Percentiles rank a stretch among this genome's conserved stretches.
These are phyloP conservation scores for Aphodius granarius DNA, from an alignment of 2,888 invertebrate species.

Conservation along the genomic window DNA sequence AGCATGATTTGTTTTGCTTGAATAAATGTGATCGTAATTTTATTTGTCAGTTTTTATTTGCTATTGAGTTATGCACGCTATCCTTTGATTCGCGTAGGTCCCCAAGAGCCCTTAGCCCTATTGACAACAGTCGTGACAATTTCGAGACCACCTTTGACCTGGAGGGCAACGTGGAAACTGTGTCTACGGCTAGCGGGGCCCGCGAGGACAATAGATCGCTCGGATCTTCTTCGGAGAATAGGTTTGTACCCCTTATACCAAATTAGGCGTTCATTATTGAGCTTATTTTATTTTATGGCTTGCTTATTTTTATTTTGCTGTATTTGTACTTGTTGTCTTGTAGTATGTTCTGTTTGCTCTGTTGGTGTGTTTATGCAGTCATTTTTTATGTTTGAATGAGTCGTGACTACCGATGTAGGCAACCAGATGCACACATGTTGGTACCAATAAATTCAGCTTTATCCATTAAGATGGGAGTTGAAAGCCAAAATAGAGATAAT, in stretches of 20 bases:
- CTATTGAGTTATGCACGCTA: conserved; percentile 28
- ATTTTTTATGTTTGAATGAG: too few species aligned
- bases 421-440: too few species aligned
- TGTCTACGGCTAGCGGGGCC: conserved; percentile 82
- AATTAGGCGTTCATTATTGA: not conserved
- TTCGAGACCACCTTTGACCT: conserved; percentile 87
- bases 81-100: conserved; percentile 40
- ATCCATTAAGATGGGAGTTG: too few species aligned
- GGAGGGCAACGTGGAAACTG: conserved; percentile 90
- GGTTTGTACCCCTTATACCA: conserved; percentile 58
- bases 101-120: conserved; percentile 52
- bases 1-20: conserved; percentile 21
- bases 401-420: too few species aligned
- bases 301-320: too few species aligned
- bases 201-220: conserved; percentile 63
- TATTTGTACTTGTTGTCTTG: too few species aligned
- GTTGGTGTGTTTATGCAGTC: too few species aligned
- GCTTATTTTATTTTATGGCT: too few species aligned
- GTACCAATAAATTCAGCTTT: too few species aligned
- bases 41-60: conserved; percentile 27
- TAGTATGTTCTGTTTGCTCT: too few species aligned
- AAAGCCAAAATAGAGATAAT: too few species aligned
- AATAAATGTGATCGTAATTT: conserved; percentile 24
- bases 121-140: conserved; percentile 66
- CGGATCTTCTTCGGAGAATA: conserved; percentile 77